Percentiles rank a stretch among this genome's conserved stretches.
Evolutionary conservation across 1,140 invertebrate genomes (phyloP).

Genomic region (Conus betulinus): DNA sequence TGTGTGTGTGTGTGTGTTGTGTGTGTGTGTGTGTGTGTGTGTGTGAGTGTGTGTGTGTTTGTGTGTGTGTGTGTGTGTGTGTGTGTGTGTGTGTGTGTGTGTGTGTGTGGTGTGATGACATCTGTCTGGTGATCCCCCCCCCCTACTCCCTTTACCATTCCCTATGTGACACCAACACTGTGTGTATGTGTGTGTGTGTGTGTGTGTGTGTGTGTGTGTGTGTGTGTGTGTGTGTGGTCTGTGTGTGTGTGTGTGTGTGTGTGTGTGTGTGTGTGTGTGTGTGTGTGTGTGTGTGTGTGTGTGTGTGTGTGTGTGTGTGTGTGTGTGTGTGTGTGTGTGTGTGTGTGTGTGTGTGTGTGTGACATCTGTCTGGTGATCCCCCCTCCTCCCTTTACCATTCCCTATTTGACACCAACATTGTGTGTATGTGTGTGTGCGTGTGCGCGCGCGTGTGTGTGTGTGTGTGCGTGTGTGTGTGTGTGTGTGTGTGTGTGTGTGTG

Average conservation of each 20-base stretch:
- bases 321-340: background rate
- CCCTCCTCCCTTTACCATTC: too few relatives aligned
- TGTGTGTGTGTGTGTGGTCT: background rate
- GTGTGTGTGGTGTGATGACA: too few relatives aligned
- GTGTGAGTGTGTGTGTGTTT: background rate
- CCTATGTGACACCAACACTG: too few relatives aligned
- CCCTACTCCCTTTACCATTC: too few relatives aligned
- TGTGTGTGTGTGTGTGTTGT: background rate
- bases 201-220: background rate
- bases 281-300: background rate
- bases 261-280: background rate
- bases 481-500: background rate
- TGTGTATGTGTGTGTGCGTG: background rate
- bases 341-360: constrained; percentile 1
- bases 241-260: background rate
- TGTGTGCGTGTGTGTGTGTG: background rate
- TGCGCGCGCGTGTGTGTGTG: background rate
- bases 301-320: background rate
- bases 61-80: background rate
- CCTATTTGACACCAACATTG: too few relatives aligned
- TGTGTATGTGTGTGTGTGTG: background rate
- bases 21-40: background rate
- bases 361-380: too few relatives aligned
- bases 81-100: background rate
- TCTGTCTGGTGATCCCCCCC: too few relatives aligned